phyloP scores from a whole-genome alignment of 1,140 invertebrate genomes.

The Holcopasites calliopsidis region DNA sequence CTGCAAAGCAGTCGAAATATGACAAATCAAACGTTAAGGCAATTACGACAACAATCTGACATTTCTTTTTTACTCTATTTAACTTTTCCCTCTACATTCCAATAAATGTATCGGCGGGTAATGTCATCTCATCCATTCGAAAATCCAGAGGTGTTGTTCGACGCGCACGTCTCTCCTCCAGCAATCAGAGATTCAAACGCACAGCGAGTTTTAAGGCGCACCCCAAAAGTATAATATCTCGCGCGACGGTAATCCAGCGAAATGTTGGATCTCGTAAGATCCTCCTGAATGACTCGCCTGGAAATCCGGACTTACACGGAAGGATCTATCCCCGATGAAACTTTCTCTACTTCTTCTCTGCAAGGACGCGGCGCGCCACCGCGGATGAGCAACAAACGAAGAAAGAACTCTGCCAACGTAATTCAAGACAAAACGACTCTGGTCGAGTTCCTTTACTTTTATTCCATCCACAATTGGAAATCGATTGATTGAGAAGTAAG shows the following conservation, averaged over 20 bases:
- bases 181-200: no score
- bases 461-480: neutral
- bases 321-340: conserved; percentile 20
- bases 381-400: neutral
- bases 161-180: neutral
- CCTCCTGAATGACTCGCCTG: conserved; percentile 18
- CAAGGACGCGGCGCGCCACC: neutral
- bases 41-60: no score
- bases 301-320: conserved; percentile 33
- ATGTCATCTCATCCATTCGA: no score
- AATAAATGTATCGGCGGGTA: no score
- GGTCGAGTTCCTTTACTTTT: neutral
- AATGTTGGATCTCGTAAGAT: conserved; percentile 23
- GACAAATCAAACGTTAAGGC: no score
- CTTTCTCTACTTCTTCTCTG: neutral
- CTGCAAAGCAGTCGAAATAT: no score
- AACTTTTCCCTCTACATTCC: no score
- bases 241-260: conserved; percentile 40
- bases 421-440: conserved; percentile 5
- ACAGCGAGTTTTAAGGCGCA: conserved; percentile 28
- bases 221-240: conserved; percentile 35
- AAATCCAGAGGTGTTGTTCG: no score
- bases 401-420: neutral
- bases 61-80: no score
- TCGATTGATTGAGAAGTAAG: neutral